A percentile compares a stretch with the other conserved stretches of the same genome.
Evolutionary conservation across 2,113 vertebrate genomes (phyloP).

Genomic region (Pomatorhinus ruficollis): DNA sequence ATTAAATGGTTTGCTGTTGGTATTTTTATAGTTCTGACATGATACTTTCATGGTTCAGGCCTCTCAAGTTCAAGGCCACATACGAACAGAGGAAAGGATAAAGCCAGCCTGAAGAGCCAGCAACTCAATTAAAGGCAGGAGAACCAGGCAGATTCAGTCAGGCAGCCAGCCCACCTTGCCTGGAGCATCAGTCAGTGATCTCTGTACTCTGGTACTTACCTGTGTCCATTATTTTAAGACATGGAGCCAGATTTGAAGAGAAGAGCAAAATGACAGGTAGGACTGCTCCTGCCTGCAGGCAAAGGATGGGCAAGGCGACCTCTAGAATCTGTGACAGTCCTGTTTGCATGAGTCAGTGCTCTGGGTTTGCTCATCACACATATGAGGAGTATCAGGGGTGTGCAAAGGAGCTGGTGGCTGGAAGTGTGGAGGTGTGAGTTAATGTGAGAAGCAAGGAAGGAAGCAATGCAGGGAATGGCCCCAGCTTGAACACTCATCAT

Average conservation of each 20-base stretch:
- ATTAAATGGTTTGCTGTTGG: conserved; percentile 32
- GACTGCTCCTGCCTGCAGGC: not conserved
- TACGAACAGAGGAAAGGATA: not conserved
- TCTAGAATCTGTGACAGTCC: not conserved
- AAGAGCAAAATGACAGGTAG: not conserved
- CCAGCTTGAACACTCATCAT: fast-evolving
- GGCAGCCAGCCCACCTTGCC: not conserved
- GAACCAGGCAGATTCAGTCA: not conserved
- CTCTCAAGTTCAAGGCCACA: not conserved
- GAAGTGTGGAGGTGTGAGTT: not conserved
- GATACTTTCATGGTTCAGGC: not conserved
- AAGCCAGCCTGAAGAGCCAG: not conserved
- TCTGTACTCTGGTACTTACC: not conserved
- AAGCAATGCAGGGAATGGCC: not conserved
- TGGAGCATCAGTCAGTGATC: not conserved
- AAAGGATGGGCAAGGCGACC: not conserved
- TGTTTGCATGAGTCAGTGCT: fast-evolving
- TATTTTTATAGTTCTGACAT: conserved; percentile 36
- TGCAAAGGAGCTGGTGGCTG: not conserved
- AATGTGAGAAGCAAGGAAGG: not conserved
- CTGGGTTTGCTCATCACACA: not conserved
- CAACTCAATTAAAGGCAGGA: not conserved
- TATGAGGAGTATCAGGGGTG: fast-evolving
- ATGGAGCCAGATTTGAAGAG: not conserved
- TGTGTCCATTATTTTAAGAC: not conserved